phyloP scores from a whole-genome alignment of 2,888 invertebrate species.

The Drosophila setosimentum region DNA sequence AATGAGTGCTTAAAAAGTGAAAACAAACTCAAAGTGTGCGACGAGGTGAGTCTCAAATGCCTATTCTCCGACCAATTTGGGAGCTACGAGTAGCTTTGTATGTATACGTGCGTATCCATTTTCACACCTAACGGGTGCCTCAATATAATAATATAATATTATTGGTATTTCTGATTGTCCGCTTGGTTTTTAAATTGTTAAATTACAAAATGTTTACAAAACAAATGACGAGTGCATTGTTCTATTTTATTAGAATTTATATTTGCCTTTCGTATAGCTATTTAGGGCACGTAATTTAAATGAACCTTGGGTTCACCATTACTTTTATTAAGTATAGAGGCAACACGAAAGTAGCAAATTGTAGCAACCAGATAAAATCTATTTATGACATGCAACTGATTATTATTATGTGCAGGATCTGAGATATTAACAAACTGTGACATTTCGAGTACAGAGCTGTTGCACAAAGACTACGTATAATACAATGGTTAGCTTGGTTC shows the following conservation, averaged over 20 bases:
- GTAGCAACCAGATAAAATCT: not conserved
- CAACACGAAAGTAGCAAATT: not conserved
- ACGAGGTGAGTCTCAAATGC: no score
- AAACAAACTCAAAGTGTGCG: conserved; percentile 20
- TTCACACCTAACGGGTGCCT: conserved; percentile 2
- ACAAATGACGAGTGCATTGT: conserved; percentile 27
- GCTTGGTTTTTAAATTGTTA: conserved; percentile 30
- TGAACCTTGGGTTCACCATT: not conserved
- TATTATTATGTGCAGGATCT: not conserved
- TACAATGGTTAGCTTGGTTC: not conserved
- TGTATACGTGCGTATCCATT: not conserved
- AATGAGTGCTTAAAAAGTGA: conserved; percentile 35
- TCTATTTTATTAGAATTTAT: not conserved
- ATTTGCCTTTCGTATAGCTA: not conserved
- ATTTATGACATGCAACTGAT: not conserved
- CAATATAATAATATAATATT: not conserved
- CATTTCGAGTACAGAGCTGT: not conserved
- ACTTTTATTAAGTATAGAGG: not conserved
- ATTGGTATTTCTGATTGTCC: conserved; percentile 9
- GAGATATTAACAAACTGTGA: not conserved
- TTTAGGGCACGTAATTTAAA: not conserved
- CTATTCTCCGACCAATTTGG: conserved; percentile 1
- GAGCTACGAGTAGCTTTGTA: conserved; percentile 21
- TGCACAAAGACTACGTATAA: not conserved
- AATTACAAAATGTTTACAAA: conserved; percentile 25